These are phyloP conservation scores for Drosophila kanekoi DNA, from an alignment of 2,888 invertebrate species.

Conservation along the genomic window DNA sequence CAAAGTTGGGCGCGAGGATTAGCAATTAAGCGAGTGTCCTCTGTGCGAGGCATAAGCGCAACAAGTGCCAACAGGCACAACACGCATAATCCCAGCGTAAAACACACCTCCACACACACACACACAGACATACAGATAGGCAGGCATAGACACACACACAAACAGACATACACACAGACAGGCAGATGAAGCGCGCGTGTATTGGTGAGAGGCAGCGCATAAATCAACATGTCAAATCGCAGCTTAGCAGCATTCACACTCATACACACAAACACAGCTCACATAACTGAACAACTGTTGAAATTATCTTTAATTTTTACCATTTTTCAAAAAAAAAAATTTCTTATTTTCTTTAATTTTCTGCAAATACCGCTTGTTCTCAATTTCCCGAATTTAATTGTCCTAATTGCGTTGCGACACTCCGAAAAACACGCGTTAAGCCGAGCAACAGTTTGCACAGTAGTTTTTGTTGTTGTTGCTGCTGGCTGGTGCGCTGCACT, in stretches of 20 bases:
- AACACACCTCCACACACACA: slow-evolving; percentile 6
- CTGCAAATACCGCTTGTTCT: slow-evolving; percentile 36
- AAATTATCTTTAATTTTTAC: slow-evolving; percentile 66
- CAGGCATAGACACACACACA: not conserved
- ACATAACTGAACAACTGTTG: slow-evolving; percentile 4
- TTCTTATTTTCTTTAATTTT: slow-evolving; percentile 10
- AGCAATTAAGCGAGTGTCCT: slow-evolving; percentile 77
- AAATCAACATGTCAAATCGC: slow-evolving; percentile 80
- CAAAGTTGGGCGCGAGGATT: slow-evolving; percentile 62
- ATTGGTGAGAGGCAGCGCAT: slow-evolving; percentile 56
- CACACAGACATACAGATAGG: slow-evolving; percentile 1
- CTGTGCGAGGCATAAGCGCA: slow-evolving; percentile 50
- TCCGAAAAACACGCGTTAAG: slow-evolving; percentile 11
- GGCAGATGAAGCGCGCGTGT: not conserved
- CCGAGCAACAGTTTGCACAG: slow-evolving; percentile 72
- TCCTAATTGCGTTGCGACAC: slow-evolving; percentile 60
- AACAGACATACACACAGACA: not conserved
- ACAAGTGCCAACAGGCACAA: slow-evolving; percentile 66
- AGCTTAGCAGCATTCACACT: slow-evolving; percentile 60
- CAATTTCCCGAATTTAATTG: slow-evolving; percentile 56
- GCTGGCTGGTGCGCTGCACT: slow-evolving; percentile 65
- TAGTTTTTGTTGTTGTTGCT: slow-evolving; percentile 16
- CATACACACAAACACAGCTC: slow-evolving; percentile 7
- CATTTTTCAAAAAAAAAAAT: slow-evolving; percentile 56
- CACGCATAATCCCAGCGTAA: slow-evolving; percentile 62